Percentiles rank a stretch among this genome's conserved stretches.
These are phyloP conservation scores for Scrobipalpa costella DNA, from an alignment of 2,888 invertebrate species.

Conservation along the genomic window DNA sequence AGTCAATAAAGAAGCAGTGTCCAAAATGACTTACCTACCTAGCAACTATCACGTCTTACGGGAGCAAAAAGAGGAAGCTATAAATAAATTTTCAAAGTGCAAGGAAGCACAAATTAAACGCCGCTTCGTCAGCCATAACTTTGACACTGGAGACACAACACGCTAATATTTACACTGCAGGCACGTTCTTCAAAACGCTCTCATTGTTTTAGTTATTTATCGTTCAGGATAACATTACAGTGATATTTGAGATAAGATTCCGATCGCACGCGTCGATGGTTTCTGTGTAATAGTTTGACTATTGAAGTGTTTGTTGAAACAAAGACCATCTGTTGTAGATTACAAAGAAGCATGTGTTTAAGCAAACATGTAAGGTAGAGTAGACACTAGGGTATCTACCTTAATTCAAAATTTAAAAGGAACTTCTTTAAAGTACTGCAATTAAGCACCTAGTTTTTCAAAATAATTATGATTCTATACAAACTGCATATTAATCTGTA, in stretches of 20 bases:
- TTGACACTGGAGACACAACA: conserved; percentile 54
- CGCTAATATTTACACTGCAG: conserved; percentile 50
- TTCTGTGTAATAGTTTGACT: not conserved
- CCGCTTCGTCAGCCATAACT: conserved; percentile 47
- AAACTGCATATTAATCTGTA: too few species aligned
- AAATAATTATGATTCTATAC: too few species aligned
- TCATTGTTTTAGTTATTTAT: conserved; percentile 51
- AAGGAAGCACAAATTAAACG: conserved; percentile 12
- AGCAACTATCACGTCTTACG: too few species aligned
- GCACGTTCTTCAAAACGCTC: conserved; percentile 41
- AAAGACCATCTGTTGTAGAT: not conserved
- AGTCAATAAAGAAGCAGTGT: not conserved
- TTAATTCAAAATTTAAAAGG: too few species aligned
- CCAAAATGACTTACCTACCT: not conserved
- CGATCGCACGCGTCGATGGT: conserved; percentile 28
- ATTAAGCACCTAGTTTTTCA: too few species aligned
- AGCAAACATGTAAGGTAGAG: too few species aligned
- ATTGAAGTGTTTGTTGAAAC: not conserved
- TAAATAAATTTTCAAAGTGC: conserved; percentile 3
- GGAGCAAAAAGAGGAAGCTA: too few species aligned
- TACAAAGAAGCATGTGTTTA: not conserved
- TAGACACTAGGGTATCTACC: too few species aligned
- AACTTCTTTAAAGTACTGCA: too few species aligned
- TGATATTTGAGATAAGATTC: conserved; percentile 30
- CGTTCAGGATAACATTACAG: conserved; percentile 39